Evolutionary conservation across 35 echinoderm and acorn worm genomes (phyloP), one percentile per base, ranked within the genome.

Genomic region (Ptychodera flava): DNA sequence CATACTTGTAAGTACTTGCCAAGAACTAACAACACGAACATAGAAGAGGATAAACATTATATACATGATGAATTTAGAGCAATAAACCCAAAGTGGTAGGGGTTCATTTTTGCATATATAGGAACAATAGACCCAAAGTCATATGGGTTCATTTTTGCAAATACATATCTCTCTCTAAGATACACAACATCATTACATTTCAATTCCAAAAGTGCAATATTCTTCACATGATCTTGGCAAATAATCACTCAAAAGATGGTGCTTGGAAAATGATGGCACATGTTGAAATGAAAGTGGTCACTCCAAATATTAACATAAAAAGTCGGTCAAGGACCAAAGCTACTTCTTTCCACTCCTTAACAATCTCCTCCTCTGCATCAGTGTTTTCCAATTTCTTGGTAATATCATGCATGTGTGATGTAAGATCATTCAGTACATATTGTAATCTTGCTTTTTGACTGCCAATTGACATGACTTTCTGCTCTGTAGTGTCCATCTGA

Each of bases 281-380:
- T 15, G 92, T 93, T 36, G 88, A 75, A 76, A 94, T 86, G 35
- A 88, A 27, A 35, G 92, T 94, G 76, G 81, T 88, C 1, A 94
- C 31, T 31, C 92, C 85, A 37, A 94, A 94, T 30, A 88, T 30
- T 80, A 84, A 89, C 89, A 97, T 79, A 31, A 93, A 93, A 53
- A 97, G 84, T 32, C 95, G 86, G 78, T 97, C 95, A 35, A 93
- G 36, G 30, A 97, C 85, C 30, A 90, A 90, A 14, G 92, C 95
- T 33, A 97, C 91, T 80, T 90, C 31, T 29, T 93, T 84, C 95
- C 95, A 97, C 78, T 97, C 92, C 16, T 78, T 78, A 30, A 86
- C 83, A 31, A 88, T 16, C 35, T 91, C 92, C 28, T 91, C 87
- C 33, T 92, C 89, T 32, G 88, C 36, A 36, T 90, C 83, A 32